phyloP scores from a whole-genome alignment of 2,888 invertebrate species.

The Eudemis profundana region DNA sequence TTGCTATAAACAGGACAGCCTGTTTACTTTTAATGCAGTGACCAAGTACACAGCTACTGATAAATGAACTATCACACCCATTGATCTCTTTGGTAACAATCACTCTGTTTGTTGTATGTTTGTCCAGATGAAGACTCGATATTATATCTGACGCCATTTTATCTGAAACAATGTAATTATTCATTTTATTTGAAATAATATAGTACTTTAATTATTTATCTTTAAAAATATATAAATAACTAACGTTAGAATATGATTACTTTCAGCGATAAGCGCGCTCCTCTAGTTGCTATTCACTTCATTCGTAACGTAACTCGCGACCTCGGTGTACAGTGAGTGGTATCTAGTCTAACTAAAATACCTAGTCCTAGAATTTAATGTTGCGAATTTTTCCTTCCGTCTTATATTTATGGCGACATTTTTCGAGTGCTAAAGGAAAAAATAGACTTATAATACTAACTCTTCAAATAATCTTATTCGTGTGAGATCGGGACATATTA shows the following conservation, averaged over 20 bases:
- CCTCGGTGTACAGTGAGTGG: conserved; percentile 38
- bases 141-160: conserved; percentile 87
- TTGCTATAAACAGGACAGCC: conserved; percentile 86
- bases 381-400: background rate
- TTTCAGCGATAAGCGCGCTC: conserved; percentile 53
- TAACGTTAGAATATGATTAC: conserved; percentile 22
- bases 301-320: conserved; percentile 38
- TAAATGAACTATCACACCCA: conserved; percentile 89
- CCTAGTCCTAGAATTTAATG: conserved; percentile 15
- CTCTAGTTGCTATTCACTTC: conserved; percentile 39
- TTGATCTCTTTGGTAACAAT: conserved; percentile 89
- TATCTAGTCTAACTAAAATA: conserved; percentile 17
- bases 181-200: background rate
- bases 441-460: too few species aligned
- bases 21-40: conserved; percentile 86
- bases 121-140: conserved; percentile 87
- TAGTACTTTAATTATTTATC: background rate
- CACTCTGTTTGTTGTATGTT: conserved; percentile 80
- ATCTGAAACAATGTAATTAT: conserved; percentile 44
- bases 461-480: too few species aligned
- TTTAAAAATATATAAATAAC: conserved; percentile 4
- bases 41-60: conserved; percentile 88
- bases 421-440: background rate
- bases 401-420: background rate
- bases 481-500: too few species aligned